phyloP scores from a whole-genome alignment of 2,797 vertebrate genomes.

The Lophius americanus region DNA sequence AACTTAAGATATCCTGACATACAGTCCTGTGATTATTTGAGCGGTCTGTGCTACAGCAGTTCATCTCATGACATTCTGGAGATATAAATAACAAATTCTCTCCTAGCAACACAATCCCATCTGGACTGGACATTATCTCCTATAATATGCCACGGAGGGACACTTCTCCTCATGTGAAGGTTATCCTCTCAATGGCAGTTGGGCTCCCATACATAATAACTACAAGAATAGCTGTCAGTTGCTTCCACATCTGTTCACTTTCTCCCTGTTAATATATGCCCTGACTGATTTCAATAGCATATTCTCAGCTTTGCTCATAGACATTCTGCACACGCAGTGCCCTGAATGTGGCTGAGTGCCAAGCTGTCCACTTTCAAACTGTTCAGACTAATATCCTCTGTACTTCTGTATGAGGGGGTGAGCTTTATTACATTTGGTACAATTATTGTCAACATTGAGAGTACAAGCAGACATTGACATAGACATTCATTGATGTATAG shows the following conservation, averaged over 20 bases:
- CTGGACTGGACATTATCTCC: conserved; percentile 73
- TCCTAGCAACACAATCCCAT: conserved; percentile 70
- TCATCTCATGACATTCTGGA: conserved; percentile 62
- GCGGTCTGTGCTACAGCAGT: conserved; percentile 42
- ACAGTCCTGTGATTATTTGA: conserved; percentile 37
- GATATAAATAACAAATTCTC: conserved; percentile 71
- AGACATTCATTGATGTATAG: conserved; percentile 51
- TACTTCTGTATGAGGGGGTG: conserved; percentile 43
- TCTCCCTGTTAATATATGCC: conserved; percentile 76
- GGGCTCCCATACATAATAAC: conserved; percentile 79
- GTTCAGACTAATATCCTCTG: conserved; percentile 61
- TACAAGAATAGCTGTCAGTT: conserved; percentile 79
- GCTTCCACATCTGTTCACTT: conserved; percentile 80
- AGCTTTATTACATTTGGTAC: conserved; percentile 53
- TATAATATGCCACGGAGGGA: conserved; percentile 74
- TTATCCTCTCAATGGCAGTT: conserved; percentile 80
- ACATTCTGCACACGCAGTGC: conserved; percentile 54
- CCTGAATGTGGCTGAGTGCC: conserved; percentile 51
- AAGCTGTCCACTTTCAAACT: conserved; percentile 67
- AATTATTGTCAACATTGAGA: conserved; percentile 46
- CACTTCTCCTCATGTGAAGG: conserved; percentile 76
- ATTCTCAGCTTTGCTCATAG: conserved; percentile 65
- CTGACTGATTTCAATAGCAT: conserved; percentile 79
- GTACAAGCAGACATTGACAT: conserved; percentile 65
- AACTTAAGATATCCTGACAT: conserved; percentile 8